phyloP scores from a whole-genome alignment of 2,113 vertebrate species.

The Orthonyx spaldingii region DNA sequence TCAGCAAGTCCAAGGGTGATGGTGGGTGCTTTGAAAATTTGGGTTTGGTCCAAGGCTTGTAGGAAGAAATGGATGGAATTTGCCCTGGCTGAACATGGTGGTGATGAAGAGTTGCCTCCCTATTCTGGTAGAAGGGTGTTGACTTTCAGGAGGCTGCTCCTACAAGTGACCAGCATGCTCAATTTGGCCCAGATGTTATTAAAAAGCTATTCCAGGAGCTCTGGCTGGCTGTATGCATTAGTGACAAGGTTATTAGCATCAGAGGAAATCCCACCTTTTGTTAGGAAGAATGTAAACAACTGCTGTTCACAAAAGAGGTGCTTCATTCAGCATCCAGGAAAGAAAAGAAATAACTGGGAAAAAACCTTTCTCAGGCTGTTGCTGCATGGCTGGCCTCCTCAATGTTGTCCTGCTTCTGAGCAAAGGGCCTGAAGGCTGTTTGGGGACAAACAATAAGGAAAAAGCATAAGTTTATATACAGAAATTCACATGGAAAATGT shows the following conservation, averaged over 20 bases:
- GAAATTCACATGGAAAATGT: background rate
- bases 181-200: background rate
- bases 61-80: background rate
- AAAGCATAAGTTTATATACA: background rate
- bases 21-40: background rate
- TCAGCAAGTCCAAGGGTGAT: background rate
- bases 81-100: background rate
- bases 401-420: background rate
- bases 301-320: background rate
- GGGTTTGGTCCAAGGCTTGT: background rate
- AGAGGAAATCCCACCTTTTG: constrained; percentile 20
- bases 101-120: background rate
- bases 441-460: background rate
- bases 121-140: background rate
- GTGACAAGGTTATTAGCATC: background rate
- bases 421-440: background rate
- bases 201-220: background rate
- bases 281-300: constrained; percentile 6
- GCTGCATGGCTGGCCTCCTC: background rate
- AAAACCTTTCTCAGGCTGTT: background rate
- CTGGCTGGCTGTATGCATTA: background rate
- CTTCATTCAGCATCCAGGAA: background rate
- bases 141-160: background rate
- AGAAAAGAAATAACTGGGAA: background rate
- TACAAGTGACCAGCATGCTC: accelerated